Percentiles rank a stretch among this genome's conserved stretches.
These are phyloP conservation scores for Drosophila quasianomalipes DNA, from an alignment of 2,888 invertebrate genomes.

Conservation along the genomic window DNA sequence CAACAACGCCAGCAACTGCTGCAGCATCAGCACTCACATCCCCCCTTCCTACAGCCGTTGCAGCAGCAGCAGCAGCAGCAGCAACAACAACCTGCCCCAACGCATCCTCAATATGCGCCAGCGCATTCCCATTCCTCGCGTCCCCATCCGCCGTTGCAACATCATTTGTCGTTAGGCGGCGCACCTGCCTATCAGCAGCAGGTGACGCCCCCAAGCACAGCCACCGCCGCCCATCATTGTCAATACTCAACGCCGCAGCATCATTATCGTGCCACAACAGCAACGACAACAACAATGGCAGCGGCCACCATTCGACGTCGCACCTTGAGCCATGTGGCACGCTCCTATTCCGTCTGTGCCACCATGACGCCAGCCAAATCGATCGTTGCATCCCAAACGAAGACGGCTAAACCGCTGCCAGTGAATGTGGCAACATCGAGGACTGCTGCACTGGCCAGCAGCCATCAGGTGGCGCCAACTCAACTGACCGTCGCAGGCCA, in stretches of 20 bases:
- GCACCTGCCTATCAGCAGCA: conserved; percentile 58
- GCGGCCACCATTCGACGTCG: conserved; percentile 80
- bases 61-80: conserved; percentile 51
- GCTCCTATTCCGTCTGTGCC: conserved; percentile 81
- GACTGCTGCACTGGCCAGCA: conserved; percentile 21
- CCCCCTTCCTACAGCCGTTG: conserved; percentile 69
- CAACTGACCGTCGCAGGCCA: conserved; percentile 67
- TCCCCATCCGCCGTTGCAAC: conserved; percentile 77
- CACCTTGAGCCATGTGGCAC: conserved; percentile 81
- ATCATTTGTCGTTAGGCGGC: conserved; percentile 86
- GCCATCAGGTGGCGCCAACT: conserved; percentile 24
- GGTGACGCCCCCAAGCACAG: conserved; percentile 22
- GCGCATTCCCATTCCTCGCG: conserved; percentile 32
- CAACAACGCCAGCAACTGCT: conserved; percentile 66
- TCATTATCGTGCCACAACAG: conserved; percentile 63
- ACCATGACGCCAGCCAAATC: conserved; percentile 54
- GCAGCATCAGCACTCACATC: conserved; percentile 80
- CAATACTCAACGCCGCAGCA: conserved; percentile 80
- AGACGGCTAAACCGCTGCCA: conserved; percentile 47
- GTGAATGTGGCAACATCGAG: conserved; percentile 30
- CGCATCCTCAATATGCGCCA: conserved; percentile 48
- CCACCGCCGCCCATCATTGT: conserved; percentile 50
- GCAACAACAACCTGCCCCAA: conserved; percentile 76
- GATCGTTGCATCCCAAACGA: conserved; percentile 30
- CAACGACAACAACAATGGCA: conserved; percentile 59